phyloP scores from a whole-genome alignment of 1,140 invertebrate genomes.

The Nautilus pompilius region DNA sequence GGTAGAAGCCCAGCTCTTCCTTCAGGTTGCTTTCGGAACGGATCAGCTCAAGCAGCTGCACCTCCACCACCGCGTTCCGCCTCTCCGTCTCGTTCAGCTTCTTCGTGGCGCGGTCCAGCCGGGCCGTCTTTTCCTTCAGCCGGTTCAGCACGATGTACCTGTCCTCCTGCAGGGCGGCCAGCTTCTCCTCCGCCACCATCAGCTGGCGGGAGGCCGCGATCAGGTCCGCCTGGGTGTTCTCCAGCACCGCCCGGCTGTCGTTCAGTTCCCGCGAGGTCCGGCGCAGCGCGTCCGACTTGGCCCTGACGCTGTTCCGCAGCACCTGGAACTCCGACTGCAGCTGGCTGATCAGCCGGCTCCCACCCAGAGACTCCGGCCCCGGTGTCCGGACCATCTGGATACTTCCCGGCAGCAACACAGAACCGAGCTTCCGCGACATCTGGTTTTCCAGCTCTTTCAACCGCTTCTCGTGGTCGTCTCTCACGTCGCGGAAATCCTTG shows the following conservation, averaged over 20 bases:
- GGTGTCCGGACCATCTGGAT: not conserved
- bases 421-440: conserved; percentile 16
- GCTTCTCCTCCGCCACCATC: conserved; percentile 28
- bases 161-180: conserved; percentile 23
- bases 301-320: conserved; percentile 18
- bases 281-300: conserved; percentile 19
- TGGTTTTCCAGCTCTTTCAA: conserved; percentile 26
- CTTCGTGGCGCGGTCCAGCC: conserved; percentile 13
- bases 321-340: conserved; percentile 28
- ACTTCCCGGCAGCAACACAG: not conserved
- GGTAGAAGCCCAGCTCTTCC: conserved; percentile 27
- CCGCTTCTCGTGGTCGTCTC: conserved; percentile 27
- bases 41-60: conserved; percentile 24
- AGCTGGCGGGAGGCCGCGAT: conserved; percentile 26
- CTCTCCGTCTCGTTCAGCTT: conserved; percentile 17
- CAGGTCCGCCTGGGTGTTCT: conserved; percentile 23
- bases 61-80: conserved; percentile 18
- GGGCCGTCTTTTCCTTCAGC: conserved; percentile 27
- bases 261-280: conserved; percentile 27
- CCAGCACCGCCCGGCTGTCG: conserved; percentile 17
- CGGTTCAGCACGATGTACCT: conserved; percentile 33
- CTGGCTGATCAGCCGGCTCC: conserved; percentile 1
- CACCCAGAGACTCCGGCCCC: not conserved
- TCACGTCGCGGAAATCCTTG: conserved; percentile 19
- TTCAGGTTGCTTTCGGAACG: conserved; percentile 32